Conservation (phyloP, 2,797 vertebrate genomes). For the Glossophaga mutica region DNA sequence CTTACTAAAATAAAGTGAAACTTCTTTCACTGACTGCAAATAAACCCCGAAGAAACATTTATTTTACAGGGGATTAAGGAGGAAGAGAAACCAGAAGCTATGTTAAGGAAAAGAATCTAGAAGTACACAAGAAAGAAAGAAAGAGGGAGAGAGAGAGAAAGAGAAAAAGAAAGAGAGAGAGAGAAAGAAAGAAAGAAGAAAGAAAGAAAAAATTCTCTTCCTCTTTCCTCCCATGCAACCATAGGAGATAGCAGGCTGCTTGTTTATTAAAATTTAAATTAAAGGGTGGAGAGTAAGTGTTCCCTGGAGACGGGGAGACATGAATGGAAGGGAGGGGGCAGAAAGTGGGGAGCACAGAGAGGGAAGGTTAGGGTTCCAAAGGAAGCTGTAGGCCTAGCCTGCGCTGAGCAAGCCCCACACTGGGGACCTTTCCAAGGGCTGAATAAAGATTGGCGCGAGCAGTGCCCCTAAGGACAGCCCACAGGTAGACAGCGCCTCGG, state of each 20-base stretch:
- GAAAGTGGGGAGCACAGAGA: neutral
- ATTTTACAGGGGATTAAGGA: slow-evolving; percentile 54
- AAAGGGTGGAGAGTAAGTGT: neutral
- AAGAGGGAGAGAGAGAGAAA: no score
- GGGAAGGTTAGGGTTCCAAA: neutral
- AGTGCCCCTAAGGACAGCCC: slow-evolving; percentile 67
- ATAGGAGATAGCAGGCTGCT: neutral
- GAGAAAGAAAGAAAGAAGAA: neutral
- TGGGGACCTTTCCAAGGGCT: neutral
- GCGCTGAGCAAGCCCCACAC: neutral
- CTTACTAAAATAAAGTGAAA: slow-evolving; percentile 52
- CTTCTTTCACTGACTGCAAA: slow-evolving; percentile 28
- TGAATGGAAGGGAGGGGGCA: neutral
- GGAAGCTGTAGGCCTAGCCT: neutral
- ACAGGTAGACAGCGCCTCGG: slow-evolving; percentile 66
- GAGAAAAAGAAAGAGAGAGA: no score
- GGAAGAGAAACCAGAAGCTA: slow-evolving; percentile 34
- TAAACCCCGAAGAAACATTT: slow-evolving; percentile 62
- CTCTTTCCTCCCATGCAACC: neutral
- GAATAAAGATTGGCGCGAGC: slow-evolving; percentile 35
- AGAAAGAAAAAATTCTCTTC: neutral
- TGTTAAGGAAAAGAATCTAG: neutral
- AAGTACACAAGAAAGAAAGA: neutral
- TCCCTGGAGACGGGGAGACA: neutral
- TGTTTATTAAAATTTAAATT: slow-evolving; percentile 52